Base-by-base conservation (phyloP, 1,140 invertebrate species). In the Neodiprion pinetum region DNA sequence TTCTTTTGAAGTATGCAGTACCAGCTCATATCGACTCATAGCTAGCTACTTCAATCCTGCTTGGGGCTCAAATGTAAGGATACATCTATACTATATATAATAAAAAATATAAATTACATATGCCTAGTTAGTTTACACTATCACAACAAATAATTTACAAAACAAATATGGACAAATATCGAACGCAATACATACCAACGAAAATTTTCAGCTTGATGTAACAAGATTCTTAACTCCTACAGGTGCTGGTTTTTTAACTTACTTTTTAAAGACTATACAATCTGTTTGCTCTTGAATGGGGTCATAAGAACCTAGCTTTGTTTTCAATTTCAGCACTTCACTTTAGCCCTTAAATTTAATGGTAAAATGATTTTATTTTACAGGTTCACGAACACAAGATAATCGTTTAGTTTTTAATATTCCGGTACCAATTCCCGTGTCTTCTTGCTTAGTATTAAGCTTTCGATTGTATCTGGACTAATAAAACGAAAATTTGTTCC, bases 21-120 rank as follows among this genome's bases (percentile, higher is more conserved):
- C 50, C 50, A 53, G 50, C 50, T 53, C 50, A 53, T 53, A 21
- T 53, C 50, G 1, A 81, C 77, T 84, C 83, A 86, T 86, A 86
- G 82, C 85, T 87, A 88, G 85, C 81, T 53, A 53, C 50, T 53
- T 53, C 50, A 53, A 53, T 53, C 50, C 50, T 87, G 87, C 86
- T 88, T 88, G 87, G 87, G 86, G 84, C 80, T 86, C 80, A 72
- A 82, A 84, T 80, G 81, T 85, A 88, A 82, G 81, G 82, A 87
- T 81, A 75, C 74, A 84, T 79, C 71, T 79, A 82, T 78, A 75
- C 77, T 75, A 78, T 53, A 53, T n/a, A 11, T 53, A 53, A 53
- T 53, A 53, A 53, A 53, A 53, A 21, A 21, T 21, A 21, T 53
- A 53, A 53, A 53, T 11, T 53, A 14, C n/a, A 53, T 53, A 11